Conservation (phyloP, 2,797 vertebrate species). For the Forpus xanthops region DNA sequence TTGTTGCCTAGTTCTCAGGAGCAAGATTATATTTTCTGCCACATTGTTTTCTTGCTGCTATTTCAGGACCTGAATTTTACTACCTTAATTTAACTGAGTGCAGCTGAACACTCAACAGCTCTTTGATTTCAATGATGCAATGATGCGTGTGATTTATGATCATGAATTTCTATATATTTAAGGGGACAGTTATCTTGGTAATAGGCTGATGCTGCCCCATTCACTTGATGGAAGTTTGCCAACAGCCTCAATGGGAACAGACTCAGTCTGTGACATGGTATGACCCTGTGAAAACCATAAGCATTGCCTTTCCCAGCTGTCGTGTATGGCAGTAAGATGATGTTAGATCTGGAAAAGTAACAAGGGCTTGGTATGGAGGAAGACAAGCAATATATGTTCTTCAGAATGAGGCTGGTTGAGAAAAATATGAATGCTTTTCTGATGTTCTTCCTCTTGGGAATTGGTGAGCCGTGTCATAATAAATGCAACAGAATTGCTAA, state of each 20-base stretch:
- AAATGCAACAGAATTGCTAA: conserved; percentile 39
- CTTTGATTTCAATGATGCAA: not conserved
- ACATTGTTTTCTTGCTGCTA: not conserved
- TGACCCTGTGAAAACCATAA: conserved; percentile 24
- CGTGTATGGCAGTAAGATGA: not conserved
- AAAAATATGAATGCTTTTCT: conserved; percentile 26
- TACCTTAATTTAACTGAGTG: not conserved
- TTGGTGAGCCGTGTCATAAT: conserved; percentile 33
- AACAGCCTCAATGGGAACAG: not conserved
- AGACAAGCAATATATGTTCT: not conserved
- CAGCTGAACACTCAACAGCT: not conserved
- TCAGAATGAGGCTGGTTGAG: not conserved
- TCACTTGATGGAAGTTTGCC: not conserved
- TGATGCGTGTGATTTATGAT: not conserved
- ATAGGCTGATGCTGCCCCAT: not conserved
- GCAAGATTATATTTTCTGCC: not conserved
- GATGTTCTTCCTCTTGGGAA: conserved; percentile 36
- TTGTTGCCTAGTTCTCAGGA: not conserved
- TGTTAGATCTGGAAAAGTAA: conserved; percentile 12
- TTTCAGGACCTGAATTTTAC: not conserved
- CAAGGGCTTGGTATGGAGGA: not conserved
- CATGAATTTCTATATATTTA: not conserved
- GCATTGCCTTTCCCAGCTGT: not conserved
- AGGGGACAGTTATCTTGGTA: not conserved
- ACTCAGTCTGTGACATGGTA: not conserved